Percentiles rank a stretch among this genome's conserved stretches.
phyloP scores from a whole-genome alignment of 2,113 vertebrate genomes.

The Plotosus lineatus region DNA sequence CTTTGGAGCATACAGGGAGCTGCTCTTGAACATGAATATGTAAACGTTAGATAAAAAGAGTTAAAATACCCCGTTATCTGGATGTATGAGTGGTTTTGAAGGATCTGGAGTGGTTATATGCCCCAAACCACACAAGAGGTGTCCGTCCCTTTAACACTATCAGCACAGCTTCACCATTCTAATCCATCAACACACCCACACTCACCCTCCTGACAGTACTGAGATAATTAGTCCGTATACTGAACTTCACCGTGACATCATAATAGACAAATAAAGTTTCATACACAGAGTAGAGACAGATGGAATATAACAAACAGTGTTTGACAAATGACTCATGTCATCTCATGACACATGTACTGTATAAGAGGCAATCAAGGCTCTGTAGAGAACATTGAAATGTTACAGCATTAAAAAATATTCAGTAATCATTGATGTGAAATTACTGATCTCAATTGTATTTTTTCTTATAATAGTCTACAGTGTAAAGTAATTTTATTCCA shows the following conservation, averaged over 20 bases:
- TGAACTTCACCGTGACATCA: conserved; percentile 14
- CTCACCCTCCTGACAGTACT: background rate
- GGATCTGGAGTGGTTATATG: conserved; percentile 16
- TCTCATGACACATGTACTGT: too few relatives aligned
- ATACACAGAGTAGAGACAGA: background rate
- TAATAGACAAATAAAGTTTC: conserved; percentile 3
- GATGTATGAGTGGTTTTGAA: conserved; percentile 15
- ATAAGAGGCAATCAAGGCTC: background rate
- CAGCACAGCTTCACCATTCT: conserved; percentile 22
- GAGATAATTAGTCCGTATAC: conserved; percentile 13
- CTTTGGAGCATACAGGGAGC: background rate
- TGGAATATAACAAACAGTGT: background rate
- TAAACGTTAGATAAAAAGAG: conserved; percentile 24
- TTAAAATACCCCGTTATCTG: conserved; percentile 46
- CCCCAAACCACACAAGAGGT: background rate
- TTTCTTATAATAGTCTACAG: background rate
- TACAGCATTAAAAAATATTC: background rate
- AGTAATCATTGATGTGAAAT: background rate
- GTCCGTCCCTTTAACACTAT: conserved; percentile 7
- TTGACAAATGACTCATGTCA: background rate
- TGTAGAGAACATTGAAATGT: background rate
- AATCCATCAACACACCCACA: conserved; percentile 35
- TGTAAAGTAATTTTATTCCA: background rate
- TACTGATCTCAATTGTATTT: background rate
- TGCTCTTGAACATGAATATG: conserved; percentile 28